Base-by-base conservation (phyloP, 2,113 vertebrate species). In the Ammodytes dubius region DNA sequence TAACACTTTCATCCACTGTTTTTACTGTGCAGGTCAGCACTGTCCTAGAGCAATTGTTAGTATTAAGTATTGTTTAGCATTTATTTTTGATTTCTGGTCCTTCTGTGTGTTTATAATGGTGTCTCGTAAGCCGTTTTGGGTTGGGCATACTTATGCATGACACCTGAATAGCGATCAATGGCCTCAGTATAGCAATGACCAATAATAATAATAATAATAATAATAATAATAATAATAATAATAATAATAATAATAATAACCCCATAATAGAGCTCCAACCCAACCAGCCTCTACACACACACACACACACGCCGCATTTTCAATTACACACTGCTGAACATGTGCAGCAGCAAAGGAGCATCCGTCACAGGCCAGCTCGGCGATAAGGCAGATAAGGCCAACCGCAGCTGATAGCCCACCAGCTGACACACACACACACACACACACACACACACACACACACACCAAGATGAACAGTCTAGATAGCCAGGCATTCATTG, bases 251-350 rank as follows among this genome's bases (percentile, higher is more conserved):
- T 27, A 27, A 27, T 27, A 27, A 27, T 92, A 82, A 87, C 75
- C 82, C 68, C 14, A 69, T 58, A 72, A 61, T 45, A 66, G 59
- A 73, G 6, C 63, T 78, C 39, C 47, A 47, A 72, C 78, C 70
- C 42, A 60, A 78, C 81, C 80, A 76, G 12, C 67, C 68, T 11
- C 45, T 15, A 40, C 49, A 15, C 87, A 86, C 67, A 70, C 72
- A 77, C 49, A 52, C 27, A 27, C 27, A 27, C 27, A 27, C 49
- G 52, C 42, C 66, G 70, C 81, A 88, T 91, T 93, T 93, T 88
- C 87, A 91, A 92, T 93, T 92, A 93, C 90, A 92, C 83, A 88
- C 77, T 83, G 82, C 87, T 91, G 83, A 93, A 93, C 87, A 92
- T 75, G 68, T 92, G 87, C 88, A 84, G 87, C 86, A 85, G 59